Percentiles rank a stretch among this genome's conserved stretches.
Evolutionary conservation across 2,113 vertebrate genomes (phyloP).

Genomic region (rat (Rattus norvegicus)): DNA sequence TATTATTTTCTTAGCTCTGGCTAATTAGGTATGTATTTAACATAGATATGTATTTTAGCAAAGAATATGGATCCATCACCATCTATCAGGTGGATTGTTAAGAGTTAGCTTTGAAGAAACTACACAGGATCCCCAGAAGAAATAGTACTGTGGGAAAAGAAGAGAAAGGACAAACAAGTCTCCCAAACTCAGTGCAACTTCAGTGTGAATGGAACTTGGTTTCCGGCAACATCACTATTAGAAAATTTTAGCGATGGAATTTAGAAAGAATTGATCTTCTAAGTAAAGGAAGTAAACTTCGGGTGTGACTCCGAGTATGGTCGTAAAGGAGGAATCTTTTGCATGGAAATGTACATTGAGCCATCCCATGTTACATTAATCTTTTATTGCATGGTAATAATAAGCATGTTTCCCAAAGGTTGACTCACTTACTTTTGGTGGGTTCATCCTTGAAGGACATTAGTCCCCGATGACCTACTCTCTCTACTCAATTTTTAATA

Average conservation of each 20-base stretch:
- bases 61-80: neutral
- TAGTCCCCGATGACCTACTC: neutral
- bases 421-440: neutral
- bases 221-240: neutral
- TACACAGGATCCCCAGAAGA: neutral
- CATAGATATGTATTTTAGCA: neutral
- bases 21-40: neutral
- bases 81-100: slow-evolving; percentile 24
- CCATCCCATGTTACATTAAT: neutral
- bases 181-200: neutral
- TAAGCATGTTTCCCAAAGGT: neutral
- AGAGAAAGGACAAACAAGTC: slow-evolving; percentile 16
- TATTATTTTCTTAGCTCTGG: slow-evolving; percentile 21
- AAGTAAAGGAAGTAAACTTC: neutral
- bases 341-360: neutral
- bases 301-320: neutral
- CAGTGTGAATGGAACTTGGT: neutral
- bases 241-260: neutral
- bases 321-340: slow-evolving; percentile 8
- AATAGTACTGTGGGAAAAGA: neutral
- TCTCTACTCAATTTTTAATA: neutral
- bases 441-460: slow-evolving; percentile 7
- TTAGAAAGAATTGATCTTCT: slow-evolving; percentile 18
- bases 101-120: slow-evolving; percentile 33
- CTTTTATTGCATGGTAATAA: slow-evolving; percentile 22